Conservation (phyloP, 2,797 vertebrate species). For the Knipowitschia caucasica region DNA sequence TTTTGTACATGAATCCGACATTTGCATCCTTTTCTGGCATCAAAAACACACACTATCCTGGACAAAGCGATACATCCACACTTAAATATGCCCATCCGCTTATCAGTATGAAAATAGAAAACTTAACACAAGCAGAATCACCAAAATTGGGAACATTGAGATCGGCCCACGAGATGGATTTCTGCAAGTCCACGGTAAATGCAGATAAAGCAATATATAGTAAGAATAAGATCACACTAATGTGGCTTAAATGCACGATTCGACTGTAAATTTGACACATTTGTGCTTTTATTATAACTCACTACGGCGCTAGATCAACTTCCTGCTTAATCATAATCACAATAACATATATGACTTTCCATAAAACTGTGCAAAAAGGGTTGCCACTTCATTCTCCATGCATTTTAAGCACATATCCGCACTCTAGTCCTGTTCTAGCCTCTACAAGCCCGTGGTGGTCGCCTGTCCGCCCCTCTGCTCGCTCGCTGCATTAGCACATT, state of each 20-base stretch:
- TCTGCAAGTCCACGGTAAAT: constrained; percentile 23
- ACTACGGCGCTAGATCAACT: constrained; percentile 4
- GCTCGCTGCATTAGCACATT: constrained; percentile 54
- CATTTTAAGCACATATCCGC: constrained; percentile 43
- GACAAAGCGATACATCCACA: background rate
- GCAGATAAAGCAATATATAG: background rate
- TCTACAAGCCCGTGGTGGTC: background rate
- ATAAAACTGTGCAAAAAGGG: constrained; percentile 20
- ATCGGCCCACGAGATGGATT: background rate
- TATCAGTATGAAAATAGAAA: background rate
- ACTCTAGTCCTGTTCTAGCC: constrained; percentile 62
- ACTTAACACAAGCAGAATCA: background rate
- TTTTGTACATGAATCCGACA: constrained; percentile 27
- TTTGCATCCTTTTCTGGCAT: constrained; percentile 18
- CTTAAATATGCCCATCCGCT: background rate
- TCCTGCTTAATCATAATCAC: background rate
- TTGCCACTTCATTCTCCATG: constrained; percentile 43
- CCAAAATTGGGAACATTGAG: constrained; percentile 19
- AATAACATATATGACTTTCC: background rate
- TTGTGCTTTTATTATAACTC: constrained; percentile 5
- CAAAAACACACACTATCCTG: constrained; percentile 6
- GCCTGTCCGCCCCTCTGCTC: constrained; percentile 69
- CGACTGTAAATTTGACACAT: background rate
- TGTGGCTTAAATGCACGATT: background rate
- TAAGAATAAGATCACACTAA: background rate